Conservation (phyloP, 2,113 vertebrate species). For the Lucifuga dentata region DNA sequence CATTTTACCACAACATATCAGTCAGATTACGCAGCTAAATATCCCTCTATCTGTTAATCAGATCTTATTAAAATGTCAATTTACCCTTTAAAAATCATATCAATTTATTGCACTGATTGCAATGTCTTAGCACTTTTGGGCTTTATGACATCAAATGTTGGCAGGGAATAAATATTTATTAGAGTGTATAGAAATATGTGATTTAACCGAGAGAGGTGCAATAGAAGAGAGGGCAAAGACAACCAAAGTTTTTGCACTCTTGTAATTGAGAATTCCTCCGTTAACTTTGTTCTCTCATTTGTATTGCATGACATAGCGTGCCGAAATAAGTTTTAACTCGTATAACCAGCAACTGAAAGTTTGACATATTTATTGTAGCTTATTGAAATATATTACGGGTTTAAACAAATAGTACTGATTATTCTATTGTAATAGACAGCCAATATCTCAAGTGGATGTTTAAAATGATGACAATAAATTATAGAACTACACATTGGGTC, state of each 20-base stretch:
- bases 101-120: constrained; percentile 45
- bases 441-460: constrained; percentile 40
- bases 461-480: constrained; percentile 18
- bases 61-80: constrained; percentile 21
- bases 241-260: constrained; percentile 10
- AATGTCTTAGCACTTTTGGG: constrained; percentile 46
- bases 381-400: constrained; percentile 29
- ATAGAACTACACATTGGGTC: constrained; percentile 3
- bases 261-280: constrained; percentile 28
- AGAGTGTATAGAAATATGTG: constrained; percentile 26
- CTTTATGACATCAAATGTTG: constrained; percentile 35
- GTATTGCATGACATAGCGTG: constrained; percentile 49
- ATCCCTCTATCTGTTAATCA: neutral
- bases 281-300: constrained; percentile 34
- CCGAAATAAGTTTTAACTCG: constrained; percentile 38
- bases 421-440: constrained; percentile 44
- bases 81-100: constrained; percentile 45
- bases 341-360: constrained; percentile 35
- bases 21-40: constrained; percentile 3
- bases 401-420: constrained; percentile 38
- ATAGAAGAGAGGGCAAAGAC: neutral
- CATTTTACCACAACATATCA: neutral
- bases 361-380: constrained; percentile 44
- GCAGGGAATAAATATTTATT: constrained; percentile 30
- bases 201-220: constrained; percentile 8